A percentile compares a stretch with the other conserved stretches of the same genome.
These are phyloP conservation scores for Miichthys miiuy DNA, from an alignment of 2,797 vertebrate genomes.

Conservation along the genomic window DNA sequence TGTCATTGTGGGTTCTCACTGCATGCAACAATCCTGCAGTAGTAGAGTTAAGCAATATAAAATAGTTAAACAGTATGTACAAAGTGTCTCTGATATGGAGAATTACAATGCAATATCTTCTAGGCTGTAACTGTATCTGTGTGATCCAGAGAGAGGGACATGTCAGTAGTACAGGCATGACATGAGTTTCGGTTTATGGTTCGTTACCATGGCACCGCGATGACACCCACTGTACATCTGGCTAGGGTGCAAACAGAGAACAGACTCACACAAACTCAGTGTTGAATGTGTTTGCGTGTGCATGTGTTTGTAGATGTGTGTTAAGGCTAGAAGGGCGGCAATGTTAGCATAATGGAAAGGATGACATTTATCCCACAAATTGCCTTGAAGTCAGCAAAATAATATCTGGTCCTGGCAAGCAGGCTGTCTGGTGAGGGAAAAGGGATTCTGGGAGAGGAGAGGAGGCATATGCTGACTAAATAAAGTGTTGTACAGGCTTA, in stretches of 20 bases:
- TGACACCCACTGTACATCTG: conserved; percentile 63
- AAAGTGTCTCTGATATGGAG: background rate
- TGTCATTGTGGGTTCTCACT: background rate
- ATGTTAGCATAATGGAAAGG: conserved; percentile 62
- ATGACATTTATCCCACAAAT: conserved; percentile 67
- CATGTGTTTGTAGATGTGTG: background rate
- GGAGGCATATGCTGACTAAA: background rate
- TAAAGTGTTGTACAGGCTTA: background rate
- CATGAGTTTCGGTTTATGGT: conserved; percentile 34
- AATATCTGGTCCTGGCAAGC: conserved; percentile 42
- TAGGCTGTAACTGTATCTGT: conserved; percentile 7
- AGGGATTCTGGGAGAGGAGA: conserved; percentile 19
- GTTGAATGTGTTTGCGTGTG: conserved; percentile 17
- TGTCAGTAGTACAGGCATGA: conserved; percentile 4
- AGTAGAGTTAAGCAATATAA: background rate
- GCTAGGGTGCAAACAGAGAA: conserved; percentile 57
- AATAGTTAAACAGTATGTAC: background rate
- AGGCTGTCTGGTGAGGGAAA: conserved; percentile 25
- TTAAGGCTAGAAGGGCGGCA: conserved; percentile 40
- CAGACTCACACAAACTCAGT: conserved; percentile 31
- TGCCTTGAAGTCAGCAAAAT: conserved; percentile 65
- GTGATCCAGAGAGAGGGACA: conserved; percentile 28
- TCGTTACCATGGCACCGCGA: conserved; percentile 55
- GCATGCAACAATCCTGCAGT: background rate
- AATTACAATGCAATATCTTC: conserved; percentile 1